Evolutionary conservation across 2,888 invertebrate genomes (phyloP), one percentile per base, ranked within the genome.

Genomic region (Ormyrus labotus): DNA sequence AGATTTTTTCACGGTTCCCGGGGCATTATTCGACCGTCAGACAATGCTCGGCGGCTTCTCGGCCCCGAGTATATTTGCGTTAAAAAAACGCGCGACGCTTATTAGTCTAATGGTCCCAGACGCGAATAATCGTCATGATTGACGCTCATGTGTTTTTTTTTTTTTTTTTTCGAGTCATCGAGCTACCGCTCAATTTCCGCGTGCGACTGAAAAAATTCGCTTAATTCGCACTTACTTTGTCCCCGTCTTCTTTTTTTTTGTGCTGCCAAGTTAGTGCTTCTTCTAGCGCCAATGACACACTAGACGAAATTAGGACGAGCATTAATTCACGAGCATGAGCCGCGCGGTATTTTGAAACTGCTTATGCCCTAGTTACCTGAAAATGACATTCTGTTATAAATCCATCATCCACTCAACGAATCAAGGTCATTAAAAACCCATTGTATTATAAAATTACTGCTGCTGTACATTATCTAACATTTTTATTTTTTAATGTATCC

Each of bases 71-170:
- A 45, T 45, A 68, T 78, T 73, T 69, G 55, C 69, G 64, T 79
- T 74, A 74, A 74, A 79, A 34, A 34, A 74, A 64, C 64, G 8
- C 50, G 45, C 10, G 19, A 7, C 11, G 48, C 48, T 67, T 81
- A 81, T 81, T 78, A 78, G 73, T 70, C 69, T 78, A 69, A 81
- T 81, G 78, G 70, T 11, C 9, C 65, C 55, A 34, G 55, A 58
- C 51, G 34, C 45, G 64, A 47, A 67, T 67, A 80, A 80, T 76
- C 69, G n/a, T 6, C 4, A 60, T 51, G 51, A 80, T 75, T 65
- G 60, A 53, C 57, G 34, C 53, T 9, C 4, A 5, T 50, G 4
- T 19, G 19, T 19, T 19, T 19, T 13, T 13, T 13, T 19, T 19
- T 19, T 19, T 19, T 19, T 11, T 51, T 63, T 45, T 9, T 11